These are phyloP conservation scores for Mormyrus hasselquistii DNA, from an alignment of 2,797 vertebrate species.

Conservation along the genomic window DNA sequence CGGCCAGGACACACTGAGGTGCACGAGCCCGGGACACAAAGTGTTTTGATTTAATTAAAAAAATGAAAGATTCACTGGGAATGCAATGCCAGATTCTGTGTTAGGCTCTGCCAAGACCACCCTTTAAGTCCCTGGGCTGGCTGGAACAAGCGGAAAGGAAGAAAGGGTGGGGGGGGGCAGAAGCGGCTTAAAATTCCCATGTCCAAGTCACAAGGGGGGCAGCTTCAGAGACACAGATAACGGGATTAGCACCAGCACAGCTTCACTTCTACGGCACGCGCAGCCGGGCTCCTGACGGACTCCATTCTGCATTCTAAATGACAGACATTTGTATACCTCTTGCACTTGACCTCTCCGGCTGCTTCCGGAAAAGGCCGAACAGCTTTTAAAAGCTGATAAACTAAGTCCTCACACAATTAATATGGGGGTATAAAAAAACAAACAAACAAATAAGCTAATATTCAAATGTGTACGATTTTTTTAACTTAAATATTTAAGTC, in stretches of 20 bases:
- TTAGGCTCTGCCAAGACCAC: background rate
- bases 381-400: background rate
- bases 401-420: background rate
- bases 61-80: slow-evolving; percentile 19
- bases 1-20: background rate
- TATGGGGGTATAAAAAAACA: background rate
- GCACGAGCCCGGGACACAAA: background rate
- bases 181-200: slow-evolving; percentile 68
- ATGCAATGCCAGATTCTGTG: background rate
- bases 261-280: slow-evolving; percentile 55
- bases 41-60: background rate
- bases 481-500: background rate
- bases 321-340: slow-evolving; percentile 58
- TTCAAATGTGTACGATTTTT: background rate
- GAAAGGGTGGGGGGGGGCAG: slow-evolving; percentile 45
- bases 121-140: background rate
- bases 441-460: background rate
- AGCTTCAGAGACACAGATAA: slow-evolving; percentile 72
- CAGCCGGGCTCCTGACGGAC: slow-evolving; percentile 58
- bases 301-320: slow-evolving; percentile 47
- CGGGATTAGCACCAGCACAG: slow-evolving; percentile 69
- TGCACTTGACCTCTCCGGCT: slow-evolving; percentile 61
- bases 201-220: slow-evolving; percentile 67
- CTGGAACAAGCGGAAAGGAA: background rate
- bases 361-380: background rate